Base-by-base conservation (phyloP, 2,888 invertebrate genomes). In the Atethmia centrago region DNA sequence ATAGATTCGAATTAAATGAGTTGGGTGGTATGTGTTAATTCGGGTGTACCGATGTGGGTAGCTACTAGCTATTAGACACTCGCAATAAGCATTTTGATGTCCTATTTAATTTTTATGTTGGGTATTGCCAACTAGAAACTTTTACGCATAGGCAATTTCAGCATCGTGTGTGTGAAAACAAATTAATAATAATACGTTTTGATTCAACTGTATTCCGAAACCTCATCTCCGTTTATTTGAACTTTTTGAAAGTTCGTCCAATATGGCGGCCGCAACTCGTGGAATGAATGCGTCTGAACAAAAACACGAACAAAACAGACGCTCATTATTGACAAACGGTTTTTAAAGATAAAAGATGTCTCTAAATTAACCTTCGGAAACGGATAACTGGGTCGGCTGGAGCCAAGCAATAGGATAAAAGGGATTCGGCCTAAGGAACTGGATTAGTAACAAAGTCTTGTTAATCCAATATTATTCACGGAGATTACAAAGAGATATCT, bases 381-480 rank as follows among this genome's bases (percentile, higher is more conserved):
- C 83, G 82, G 81, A 87, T 86, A 87, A 83, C 88, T 85, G 75
- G 83, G 82, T 70, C 69, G 77, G 71, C 79, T 74, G 77, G 75
- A 61, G 79, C 79, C 83, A 83, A 87, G 87, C 87, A 88, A 89
- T 89, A 83, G 89, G 89, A 91, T 91, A 92, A 93, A 93, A 91
- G 90, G 90, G 90, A 92, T 92, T 88, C 86, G 84, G 87, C 87
- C 84, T 81, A 89, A 92, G 90, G 82, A 91, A 92, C 90, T 87
- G 92, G 91, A 92, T 93, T 92, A 91, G 90, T 89, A 88, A 91
- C 90, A 88, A 90, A 91, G 88, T 89, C 90, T 88, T 90, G 88
- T 92, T 93, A 94, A 93, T 94, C 94, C 91, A 88, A 92, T 93
- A 93, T 93, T 92, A 93, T 93, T 93, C 93, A 92, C 85, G 88